Evolutionary conservation across 2,888 invertebrate genomes (phyloP), one percentile per base, ranked within the genome.

Genomic region (Hybos culiciformis): DNA sequence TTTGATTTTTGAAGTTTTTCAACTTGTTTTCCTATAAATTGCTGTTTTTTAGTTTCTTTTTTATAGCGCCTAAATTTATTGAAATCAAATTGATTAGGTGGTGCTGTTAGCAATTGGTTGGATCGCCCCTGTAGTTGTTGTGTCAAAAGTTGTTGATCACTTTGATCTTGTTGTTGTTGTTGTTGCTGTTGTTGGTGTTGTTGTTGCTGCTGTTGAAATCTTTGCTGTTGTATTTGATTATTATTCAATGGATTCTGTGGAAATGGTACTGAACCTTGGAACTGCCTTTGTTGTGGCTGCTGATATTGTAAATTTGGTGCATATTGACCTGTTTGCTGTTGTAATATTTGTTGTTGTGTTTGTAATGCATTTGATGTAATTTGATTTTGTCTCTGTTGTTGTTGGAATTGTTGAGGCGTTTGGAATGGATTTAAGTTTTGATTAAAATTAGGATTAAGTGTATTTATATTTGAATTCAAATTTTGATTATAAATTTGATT

Each of bases 11-110:
- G n/a, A 29, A 29, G n/a, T 29, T 29, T 12, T 21, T 34, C n/a
- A 31, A 31, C 4, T n/a, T 4, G 15, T 32, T 14, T n/a, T 31
- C n/a, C n/a, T n/a, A n/a, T n/a, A n/a, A n/a, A n/a, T n/a, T n/a
- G n/a, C n/a, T n/a, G n/a, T n/a, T n/a, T 6, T 31, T 31, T 14
- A 11, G 54, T 51, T 24, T 61, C 50, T 50, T 63, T 63, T 50
- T 65, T 63, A 41, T 55, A 65, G 24, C 64, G 60, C 3, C 65
- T 57, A 42, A 61, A 64, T 43, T 63, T 65, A 47, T 58, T 61
- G 37, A 60, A 66, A 12, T 55, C 61, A 48, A 54, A 65, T 5
- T 61, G 58, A 50, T 56, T 60, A 2, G 63, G 56, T n/a, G n/a
- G n/a, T n/a, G n/a, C n/a, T n/a, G n/a, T n/a, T n/a, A n/a, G n/a